Evolutionary conservation across 2,888 invertebrate genomes (phyloP), one percentile per base, ranked within the genome.

Genomic region (Mesorhabditis belari): DNA sequence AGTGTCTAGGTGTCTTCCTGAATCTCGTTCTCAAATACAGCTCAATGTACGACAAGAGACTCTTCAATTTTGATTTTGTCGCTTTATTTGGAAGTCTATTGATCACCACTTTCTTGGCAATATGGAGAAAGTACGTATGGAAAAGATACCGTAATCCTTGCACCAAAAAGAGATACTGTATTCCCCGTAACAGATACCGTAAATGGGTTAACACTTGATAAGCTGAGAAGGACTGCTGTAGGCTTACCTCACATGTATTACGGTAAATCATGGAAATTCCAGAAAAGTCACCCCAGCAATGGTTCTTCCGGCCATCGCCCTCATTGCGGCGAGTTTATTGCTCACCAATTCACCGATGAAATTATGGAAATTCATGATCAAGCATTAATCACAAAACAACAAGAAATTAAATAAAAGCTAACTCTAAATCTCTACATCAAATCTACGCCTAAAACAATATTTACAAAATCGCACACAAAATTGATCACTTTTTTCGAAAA

Each of bases 301-400:
- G 64, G 69, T 73, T 5, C 64, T 73, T n/a, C 73, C 73, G 6
- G 69, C 70, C 4, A 5, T 71, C 24, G 57, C 65, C 2, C 65
- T 64, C 4, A 63, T 73, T 26, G 26, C 54, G 23, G 55, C 66
- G 23, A 68, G 71, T 17, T 51, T 71, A 5, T 50, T 55, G 26
- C 61, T 58, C 35, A 66, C 70, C 23, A 62, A 54, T 49, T 66
- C 69, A 50, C 65, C 63, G 3, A 59, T 66, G 49, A 69, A 71
- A 51, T 58, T 73, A 23, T 73, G 71, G 71, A 59, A 66, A 27
- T 73, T 73, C 54, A 67, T 67, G 63, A 73, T 73, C 44, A 73
- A 69, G 60, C 73, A 73, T 50, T 73, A 55, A 63, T 4, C n/a
- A n/a, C n/a, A n/a, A n/a, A n/a, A n/a, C n/a, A n/a, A n/a, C n/a